A percentile compares a stretch with the other conserved stretches of the same genome.
These are phyloP conservation scores for Tromatobia lineatoria DNA, from an alignment of 2,888 invertebrate genomes.

Conservation along the genomic window DNA sequence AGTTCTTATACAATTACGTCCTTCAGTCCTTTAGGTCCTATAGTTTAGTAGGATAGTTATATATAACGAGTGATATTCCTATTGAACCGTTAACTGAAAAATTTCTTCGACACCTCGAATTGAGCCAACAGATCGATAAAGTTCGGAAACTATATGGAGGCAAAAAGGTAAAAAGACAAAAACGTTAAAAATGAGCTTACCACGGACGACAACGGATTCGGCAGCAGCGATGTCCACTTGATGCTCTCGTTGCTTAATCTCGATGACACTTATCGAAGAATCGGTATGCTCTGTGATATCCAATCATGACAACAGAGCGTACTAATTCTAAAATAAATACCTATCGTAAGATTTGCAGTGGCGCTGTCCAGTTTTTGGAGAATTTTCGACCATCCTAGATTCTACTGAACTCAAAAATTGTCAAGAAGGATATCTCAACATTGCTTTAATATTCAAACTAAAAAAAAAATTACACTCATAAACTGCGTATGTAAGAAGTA, in stretches of 20 bases:
- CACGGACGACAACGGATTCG: neutral
- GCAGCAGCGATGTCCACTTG: neutral
- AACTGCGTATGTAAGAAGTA: too few species aligned
- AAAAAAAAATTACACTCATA: too few species aligned
- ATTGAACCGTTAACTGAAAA: too few species aligned
- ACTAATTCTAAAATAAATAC: conserved; percentile 87
- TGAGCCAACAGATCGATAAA: too few species aligned
- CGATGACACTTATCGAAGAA: conserved; percentile 85
- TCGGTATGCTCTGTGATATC: conserved; percentile 86
- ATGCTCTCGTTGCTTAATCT: conserved; percentile 76
- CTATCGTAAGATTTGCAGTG: conserved; percentile 62
- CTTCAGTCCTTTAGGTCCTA: too few species aligned
- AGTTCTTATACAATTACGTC: too few species aligned
- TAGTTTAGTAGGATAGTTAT: too few species aligned
- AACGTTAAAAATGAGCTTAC: conserved; percentile 19
- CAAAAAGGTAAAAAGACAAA: too few species aligned
- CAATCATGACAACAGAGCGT: conserved; percentile 86
- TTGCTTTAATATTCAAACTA: neutral
- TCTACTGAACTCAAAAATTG: neutral
- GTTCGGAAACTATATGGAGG: too few species aligned
- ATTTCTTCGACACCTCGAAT: too few species aligned
- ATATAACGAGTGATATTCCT: too few species aligned
- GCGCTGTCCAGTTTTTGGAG: neutral
- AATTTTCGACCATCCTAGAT: neutral
- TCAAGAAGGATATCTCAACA: neutral